Base-by-base conservation (phyloP, 2,113 vertebrate genomes). In the Thamnophis sirtalis region DNA sequence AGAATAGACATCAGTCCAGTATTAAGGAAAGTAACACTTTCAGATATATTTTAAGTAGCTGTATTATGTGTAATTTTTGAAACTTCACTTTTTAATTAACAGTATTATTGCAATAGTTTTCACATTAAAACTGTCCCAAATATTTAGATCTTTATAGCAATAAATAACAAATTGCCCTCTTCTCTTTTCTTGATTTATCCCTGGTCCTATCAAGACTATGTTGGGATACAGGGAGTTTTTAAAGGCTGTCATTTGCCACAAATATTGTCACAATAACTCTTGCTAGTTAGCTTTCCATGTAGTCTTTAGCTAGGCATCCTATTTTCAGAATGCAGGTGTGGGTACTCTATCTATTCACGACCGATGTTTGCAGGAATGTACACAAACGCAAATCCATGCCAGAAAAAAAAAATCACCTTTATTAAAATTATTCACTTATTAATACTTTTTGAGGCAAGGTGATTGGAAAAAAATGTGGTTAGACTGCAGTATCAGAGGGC, bases 101-200 rank as follows among this genome's bases (percentile, higher is more conserved):
- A 93, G 84, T 58, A 53, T 91, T 90, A 24, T 63, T 90, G n/a
- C 54, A 22, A 33, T 1, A 4, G 3, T 84, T 87, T 28, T 92
- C 84, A 28, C 56, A 73, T 92, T 10, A 93, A 73, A 13, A 0
- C n/a, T 89, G 21, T 28, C 91, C 94, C 92, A 92, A 43, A 93
- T 93, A 89, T 94, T 92, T 89, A 48, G 84, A 48, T 91, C 90
- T 96, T 49, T 90, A 68, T 92, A 94, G 93, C 4, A 21, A 90
- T 93, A 55, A 15, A 93, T 53, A 90, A 28, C 90, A 88, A 91
- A 85, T 89, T 87, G n/a, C 1, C 91, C 43, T 43, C 87, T 94
- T 51, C 68, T 87, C 84, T 92, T 92, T 50, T 50, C 55, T n/a
- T 85, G 24, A 15, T 91, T 63, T 51, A 89, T 38, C 48, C 53